A percentile compares a stretch with the other conserved stretches of the same genome.
Evolutionary conservation across 2,113 vertebrate genomes (phyloP).

Genomic region (Haemorhous mexicanus): DNA sequence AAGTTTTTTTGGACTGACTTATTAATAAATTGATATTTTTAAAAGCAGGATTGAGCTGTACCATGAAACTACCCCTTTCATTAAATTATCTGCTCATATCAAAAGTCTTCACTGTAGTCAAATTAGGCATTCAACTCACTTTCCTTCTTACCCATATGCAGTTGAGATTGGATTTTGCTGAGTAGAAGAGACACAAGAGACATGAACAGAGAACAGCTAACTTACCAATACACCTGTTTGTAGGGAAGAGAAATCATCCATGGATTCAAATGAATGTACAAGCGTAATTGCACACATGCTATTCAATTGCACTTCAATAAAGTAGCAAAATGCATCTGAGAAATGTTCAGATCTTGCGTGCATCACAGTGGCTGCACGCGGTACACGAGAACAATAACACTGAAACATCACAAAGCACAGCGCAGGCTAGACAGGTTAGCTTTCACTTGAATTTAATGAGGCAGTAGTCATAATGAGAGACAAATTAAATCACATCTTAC

Average conservation of each 20-base stretch:
- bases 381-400: not conserved
- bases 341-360: not conserved
- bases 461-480: slow-evolving; percentile 43
- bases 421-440: not conserved
- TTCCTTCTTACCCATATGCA: not conserved
- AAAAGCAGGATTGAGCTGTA: not conserved
- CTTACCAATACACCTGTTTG: not conserved
- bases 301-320: not conserved
- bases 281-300: not conserved
- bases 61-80: not conserved
- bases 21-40: not conserved
- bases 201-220: not conserved
- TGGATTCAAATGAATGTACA: not conserved
- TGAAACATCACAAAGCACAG: slow-evolving; percentile 23
- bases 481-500: slow-evolving; percentile 30
- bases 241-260: not conserved
- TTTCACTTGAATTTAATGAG: slow-evolving; percentile 63
- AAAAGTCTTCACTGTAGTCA: not conserved
- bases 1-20: not conserved
- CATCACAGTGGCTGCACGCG: not conserved
- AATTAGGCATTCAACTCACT: not conserved
- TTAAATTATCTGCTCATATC: not conserved
- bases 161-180: not conserved
- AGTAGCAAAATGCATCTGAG: not conserved
- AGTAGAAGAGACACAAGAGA: not conserved